These are phyloP conservation scores for Schizothorax lantsangensis DNA, from an alignment of 2,797 vertebrate species.

Conservation along the genomic window DNA sequence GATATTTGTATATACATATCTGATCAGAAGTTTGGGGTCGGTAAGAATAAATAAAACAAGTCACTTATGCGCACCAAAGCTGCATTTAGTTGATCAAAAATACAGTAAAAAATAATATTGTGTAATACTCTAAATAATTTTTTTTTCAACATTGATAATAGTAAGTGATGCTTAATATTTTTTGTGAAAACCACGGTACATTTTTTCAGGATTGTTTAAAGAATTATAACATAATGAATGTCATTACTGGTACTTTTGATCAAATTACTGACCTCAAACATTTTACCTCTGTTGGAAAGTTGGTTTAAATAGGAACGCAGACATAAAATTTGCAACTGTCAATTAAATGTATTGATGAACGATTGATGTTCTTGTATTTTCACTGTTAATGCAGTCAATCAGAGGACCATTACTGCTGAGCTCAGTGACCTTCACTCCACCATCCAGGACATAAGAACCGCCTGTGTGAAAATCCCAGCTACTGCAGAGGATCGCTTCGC, in stretches of 20 bases:
- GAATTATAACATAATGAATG: neutral
- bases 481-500: slow-evolving; percentile 91
- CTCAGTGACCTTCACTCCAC: slow-evolving; percentile 91
- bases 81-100: neutral
- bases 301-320: neutral
- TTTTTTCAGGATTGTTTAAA: neutral
- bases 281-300: neutral
- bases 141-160: too few relatives aligned
- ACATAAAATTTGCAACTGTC: neutral
- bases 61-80: neutral
- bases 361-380: slow-evolving; percentile 8
- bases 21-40: neutral
- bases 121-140: too few relatives aligned
- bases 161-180: neutral
- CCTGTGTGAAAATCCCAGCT: slow-evolving; percentile 87
- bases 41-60: neutral
- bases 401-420: slow-evolving; percentile 88
- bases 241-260: neutral
- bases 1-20: neutral
- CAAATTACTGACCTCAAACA: too few relatives aligned
- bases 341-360: neutral
- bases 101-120: neutral
- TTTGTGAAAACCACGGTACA: neutral
- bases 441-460: slow-evolving; percentile 89
- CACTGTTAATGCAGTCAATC: slow-evolving; percentile 83